Percentiles rank a stretch among this genome's conserved stretches.
phyloP scores from a whole-genome alignment of 1,140 invertebrate species.

The Muscidifurax raptorellus region DNA sequence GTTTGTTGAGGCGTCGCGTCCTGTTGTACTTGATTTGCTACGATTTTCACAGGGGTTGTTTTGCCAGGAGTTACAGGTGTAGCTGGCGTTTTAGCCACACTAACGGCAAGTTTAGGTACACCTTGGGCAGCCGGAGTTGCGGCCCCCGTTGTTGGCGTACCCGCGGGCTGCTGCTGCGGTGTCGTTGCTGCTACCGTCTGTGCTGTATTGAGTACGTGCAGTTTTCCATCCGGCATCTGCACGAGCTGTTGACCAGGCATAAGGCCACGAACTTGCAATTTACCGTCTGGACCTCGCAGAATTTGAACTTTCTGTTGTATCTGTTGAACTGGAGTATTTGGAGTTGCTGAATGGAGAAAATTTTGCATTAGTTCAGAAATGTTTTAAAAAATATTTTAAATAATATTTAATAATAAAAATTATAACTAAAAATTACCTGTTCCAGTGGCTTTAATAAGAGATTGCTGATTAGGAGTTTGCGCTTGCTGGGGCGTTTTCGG shows the following conservation, averaged over 20 bases:
- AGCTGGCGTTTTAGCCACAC: slow-evolving; percentile 50
- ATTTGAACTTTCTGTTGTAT: slow-evolving; percentile 91
- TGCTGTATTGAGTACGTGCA: slow-evolving; percentile 87
- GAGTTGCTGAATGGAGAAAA: slow-evolving; percentile 48
- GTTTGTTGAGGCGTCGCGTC: slow-evolving; percentile 53
- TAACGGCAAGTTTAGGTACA: slow-evolving; percentile 57
- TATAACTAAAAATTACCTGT: slow-evolving; percentile 53
- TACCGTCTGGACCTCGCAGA: slow-evolving; percentile 91
- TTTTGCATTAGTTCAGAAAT: neutral
- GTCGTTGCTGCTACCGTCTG: slow-evolving; percentile 66
- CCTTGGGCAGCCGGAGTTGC: slow-evolving; percentile 47
- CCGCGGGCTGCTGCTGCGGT: slow-evolving; percentile 52
- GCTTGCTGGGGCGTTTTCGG: slow-evolving; percentile 72
- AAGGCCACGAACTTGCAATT: slow-evolving; percentile 92
- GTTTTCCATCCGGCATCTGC: slow-evolving; percentile 93
- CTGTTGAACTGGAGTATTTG: slow-evolving; percentile 53
- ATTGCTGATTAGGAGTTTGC: slow-evolving; percentile 70
- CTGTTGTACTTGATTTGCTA: slow-evolving; percentile 52
- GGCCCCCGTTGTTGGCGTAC: slow-evolving; percentile 55
- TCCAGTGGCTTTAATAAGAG: slow-evolving; percentile 70
- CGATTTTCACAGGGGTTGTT: slow-evolving; percentile 60
- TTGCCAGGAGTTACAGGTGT: slow-evolving; percentile 58
- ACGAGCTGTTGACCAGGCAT: slow-evolving; percentile 95
- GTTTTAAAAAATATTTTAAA: slow-evolving; percentile 3
- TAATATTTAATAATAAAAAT: neutral